These are phyloP conservation scores for Hermaeophaga mercurialis DNA, from an alignment of 2,888 invertebrate genomes.

Conservation along the genomic window DNA sequence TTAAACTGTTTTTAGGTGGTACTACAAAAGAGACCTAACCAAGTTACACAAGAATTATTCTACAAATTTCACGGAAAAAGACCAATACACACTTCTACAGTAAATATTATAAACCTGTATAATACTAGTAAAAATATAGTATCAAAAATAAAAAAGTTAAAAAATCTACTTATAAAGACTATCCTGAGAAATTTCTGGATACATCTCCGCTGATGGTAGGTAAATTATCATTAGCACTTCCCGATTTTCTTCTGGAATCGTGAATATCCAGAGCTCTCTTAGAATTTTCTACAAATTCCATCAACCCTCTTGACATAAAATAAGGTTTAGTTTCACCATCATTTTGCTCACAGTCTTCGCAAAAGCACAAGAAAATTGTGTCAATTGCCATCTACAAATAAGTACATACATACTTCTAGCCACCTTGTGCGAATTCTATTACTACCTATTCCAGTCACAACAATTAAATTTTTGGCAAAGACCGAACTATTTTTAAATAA, in stretches of 20 bases:
- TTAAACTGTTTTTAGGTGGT: too few species aligned
- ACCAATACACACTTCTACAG: too few species aligned
- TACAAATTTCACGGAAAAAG: too few species aligned
- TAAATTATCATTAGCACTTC: slow-evolving; percentile 26
- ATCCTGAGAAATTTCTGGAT: slow-evolving; percentile 10
- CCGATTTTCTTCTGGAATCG: slow-evolving; percentile 30
- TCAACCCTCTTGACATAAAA: slow-evolving; percentile 69
- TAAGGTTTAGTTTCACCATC: slow-evolving; percentile 67
- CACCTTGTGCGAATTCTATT: too few species aligned
- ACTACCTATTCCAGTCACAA: too few species aligned
- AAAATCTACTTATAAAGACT: too few species aligned
- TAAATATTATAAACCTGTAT: too few species aligned
- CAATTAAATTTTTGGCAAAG: background rate
- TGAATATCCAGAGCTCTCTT: slow-evolving; percentile 57
- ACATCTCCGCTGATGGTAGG: slow-evolving; percentile 29
- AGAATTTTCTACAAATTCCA: slow-evolving; percentile 69
- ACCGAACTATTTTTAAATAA: too few species aligned
- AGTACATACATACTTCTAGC: too few species aligned
- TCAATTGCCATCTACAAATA: slow-evolving; percentile 69
- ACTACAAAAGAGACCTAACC: too few species aligned
- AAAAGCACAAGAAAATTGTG: slow-evolving; percentile 71
- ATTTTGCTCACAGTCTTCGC: slow-evolving; percentile 70
- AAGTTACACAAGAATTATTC: too few species aligned
- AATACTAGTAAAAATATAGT: background rate
- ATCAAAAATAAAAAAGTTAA: background rate